Conservation (phyloP, 2,797 vertebrate genomes). For the Eulemur coronatus region DNA sequence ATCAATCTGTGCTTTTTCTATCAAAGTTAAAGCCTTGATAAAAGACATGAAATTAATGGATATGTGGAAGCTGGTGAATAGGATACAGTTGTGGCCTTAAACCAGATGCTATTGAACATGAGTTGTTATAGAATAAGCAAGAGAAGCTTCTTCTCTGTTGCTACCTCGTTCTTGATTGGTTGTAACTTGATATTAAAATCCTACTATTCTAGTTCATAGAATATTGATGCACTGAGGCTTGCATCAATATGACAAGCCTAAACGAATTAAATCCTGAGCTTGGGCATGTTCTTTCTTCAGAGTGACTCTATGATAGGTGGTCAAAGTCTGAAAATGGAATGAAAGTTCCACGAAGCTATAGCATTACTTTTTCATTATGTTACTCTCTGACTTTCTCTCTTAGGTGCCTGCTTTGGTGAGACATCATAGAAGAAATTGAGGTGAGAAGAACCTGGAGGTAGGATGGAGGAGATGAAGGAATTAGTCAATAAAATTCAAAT, state of each 20-base stretch:
- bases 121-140: background rate
- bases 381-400: background rate
- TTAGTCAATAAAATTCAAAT: background rate
- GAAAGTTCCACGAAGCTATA: background rate
- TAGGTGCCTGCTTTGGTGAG: background rate
- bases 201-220: background rate
- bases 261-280: background rate
- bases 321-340: background rate
- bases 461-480: background rate
- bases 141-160: background rate
- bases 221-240: background rate
- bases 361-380: background rate
- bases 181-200: background rate
- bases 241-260: background rate
- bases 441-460: background rate
- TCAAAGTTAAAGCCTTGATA: background rate
- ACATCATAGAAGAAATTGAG: background rate
- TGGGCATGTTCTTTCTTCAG: background rate
- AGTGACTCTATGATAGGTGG: background rate
- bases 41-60: background rate
- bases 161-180: background rate
- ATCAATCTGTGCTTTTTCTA: background rate
- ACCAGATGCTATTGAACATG: background rate
- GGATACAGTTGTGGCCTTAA: background rate
- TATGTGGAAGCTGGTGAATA: background rate